Evolutionary conservation across 2,113 vertebrate genomes (phyloP).

Genomic region (Sarotherodon lohbergeri): DNA sequence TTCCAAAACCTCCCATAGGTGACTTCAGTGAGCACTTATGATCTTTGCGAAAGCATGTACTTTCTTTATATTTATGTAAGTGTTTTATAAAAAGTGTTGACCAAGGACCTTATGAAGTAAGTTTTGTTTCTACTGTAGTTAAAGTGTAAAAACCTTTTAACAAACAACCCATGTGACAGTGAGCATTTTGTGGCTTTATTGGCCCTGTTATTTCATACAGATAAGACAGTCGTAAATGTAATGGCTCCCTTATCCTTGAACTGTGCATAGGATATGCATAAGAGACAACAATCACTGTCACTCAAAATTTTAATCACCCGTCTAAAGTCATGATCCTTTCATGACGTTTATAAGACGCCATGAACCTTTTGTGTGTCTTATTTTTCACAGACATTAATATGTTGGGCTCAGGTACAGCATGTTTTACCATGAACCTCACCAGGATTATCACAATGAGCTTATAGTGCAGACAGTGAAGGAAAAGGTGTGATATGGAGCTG

Average conservation of each 20-base stretch:
- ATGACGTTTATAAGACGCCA: neutral
- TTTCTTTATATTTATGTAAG: neutral
- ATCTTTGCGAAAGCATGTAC: neutral
- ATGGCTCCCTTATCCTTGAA: neutral
- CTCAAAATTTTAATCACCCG: neutral
- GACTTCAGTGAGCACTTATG: neutral
- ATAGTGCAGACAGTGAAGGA: neutral
- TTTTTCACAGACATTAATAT: neutral
- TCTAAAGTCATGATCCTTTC: neutral
- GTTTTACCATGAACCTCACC: neutral
- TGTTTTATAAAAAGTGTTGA: neutral
- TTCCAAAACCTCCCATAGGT: neutral
- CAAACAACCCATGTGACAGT: neutral
- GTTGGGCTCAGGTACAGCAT: neutral
- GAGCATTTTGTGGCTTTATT: constrained; percentile 3
- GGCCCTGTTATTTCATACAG: neutral
- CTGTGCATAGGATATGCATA: neutral
- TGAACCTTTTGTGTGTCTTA: neutral
- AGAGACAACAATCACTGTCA: neutral
- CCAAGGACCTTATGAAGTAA: neutral
- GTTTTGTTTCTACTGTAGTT: neutral
- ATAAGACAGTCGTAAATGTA: neutral
- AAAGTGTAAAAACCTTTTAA: neutral
- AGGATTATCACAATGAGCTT: neutral
- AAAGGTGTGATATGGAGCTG: neutral